Conservation (phyloP, 2,888 invertebrate species). For the Linnaemya vulpina region DNA sequence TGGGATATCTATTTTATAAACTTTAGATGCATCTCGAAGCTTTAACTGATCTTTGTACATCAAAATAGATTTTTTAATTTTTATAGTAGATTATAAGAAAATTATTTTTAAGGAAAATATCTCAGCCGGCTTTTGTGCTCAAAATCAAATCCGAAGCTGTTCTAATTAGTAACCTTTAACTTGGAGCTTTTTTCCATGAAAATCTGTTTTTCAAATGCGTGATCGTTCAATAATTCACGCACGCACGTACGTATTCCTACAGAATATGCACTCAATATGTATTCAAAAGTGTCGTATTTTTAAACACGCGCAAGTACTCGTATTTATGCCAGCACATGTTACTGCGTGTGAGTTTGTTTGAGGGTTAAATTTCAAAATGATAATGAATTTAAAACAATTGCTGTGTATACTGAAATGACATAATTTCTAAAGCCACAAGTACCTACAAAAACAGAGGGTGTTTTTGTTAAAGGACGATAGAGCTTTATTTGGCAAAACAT, state of each 20-base stretch:
- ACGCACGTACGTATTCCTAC: not conserved
- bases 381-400: slow-evolving; percentile 26
- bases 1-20: too few species aligned
- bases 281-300: slow-evolving; percentile 6
- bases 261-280: not conserved
- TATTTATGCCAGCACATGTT: not conserved
- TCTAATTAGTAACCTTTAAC: too few species aligned
- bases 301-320: not conserved
- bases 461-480: too few species aligned
- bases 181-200: too few species aligned
- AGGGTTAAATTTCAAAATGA: slow-evolving; percentile 10
- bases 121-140: too few species aligned
- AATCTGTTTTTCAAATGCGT: not conserved
- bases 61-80: too few species aligned
- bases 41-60: too few species aligned
- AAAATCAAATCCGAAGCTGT: too few species aligned
- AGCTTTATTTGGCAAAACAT: too few species aligned
- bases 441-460: not conserved
- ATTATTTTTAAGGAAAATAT: too few species aligned
- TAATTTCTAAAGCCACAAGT: not conserved
- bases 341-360: not conserved
- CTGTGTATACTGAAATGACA: not conserved
- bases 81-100: too few species aligned
- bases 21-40: too few species aligned
- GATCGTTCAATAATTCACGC: not conserved